phyloP scores from a whole-genome alignment of 2,113 vertebrate genomes.

The Gadus chalcogrammus region DNA sequence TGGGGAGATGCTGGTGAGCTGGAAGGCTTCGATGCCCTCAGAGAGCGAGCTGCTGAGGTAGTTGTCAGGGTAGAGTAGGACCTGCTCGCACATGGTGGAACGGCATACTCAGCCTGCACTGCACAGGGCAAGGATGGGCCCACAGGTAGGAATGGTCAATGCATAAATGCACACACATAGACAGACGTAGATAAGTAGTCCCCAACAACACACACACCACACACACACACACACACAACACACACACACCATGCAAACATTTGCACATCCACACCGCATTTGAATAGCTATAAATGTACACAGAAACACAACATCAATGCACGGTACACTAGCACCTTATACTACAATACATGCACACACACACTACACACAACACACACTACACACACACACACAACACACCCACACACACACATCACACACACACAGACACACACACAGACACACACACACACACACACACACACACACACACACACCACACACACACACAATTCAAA shows the following conservation, averaged over 20 bases:
- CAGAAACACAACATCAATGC: not conserved
- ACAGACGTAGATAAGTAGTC: not conserved
- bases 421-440: too few species aligned
- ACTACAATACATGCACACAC: slow-evolving; percentile 12
- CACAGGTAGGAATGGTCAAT: not conserved
- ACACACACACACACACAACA: slow-evolving; percentile 16
- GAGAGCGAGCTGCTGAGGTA: slow-evolving; percentile 92
- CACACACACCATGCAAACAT: slow-evolving; percentile 16
- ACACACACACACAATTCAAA: slow-evolving; percentile 3
- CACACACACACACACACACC: too few species aligned
- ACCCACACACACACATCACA: slow-evolving; percentile 21
- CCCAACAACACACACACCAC: not conserved
- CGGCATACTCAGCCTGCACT: slow-evolving; percentile 94
- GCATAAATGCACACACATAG: slow-evolving; percentile 1
- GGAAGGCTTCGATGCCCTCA: slow-evolving; percentile 88
- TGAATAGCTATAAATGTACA: not conserved
- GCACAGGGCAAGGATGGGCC: not conserved
- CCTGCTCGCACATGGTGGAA: slow-evolving; percentile 97
- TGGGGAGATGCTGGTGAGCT: slow-evolving; percentile 93
- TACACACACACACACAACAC: slow-evolving; percentile 7
- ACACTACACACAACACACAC: not conserved
- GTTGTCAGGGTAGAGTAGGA: slow-evolving; percentile 97
- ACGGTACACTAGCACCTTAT: too few species aligned
- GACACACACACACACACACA: too few species aligned
- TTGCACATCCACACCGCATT: not conserved